These are phyloP conservation scores for Ormyrus thymus DNA, from an alignment of 2,888 invertebrate genomes.

Conservation along the genomic window DNA sequence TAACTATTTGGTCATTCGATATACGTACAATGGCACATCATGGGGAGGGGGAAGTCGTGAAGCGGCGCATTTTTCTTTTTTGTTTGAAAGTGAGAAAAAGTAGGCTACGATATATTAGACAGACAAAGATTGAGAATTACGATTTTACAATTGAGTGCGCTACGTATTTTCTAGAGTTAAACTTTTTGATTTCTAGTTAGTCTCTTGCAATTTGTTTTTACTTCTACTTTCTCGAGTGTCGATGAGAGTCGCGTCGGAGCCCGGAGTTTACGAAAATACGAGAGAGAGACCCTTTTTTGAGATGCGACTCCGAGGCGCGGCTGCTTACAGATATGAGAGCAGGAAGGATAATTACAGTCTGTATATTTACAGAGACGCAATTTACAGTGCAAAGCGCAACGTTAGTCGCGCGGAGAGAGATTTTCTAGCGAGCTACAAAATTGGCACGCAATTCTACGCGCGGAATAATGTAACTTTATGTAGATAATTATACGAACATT, in stretches of 20 bases:
- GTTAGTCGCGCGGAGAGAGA: too few species aligned
- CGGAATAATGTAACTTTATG: too few species aligned
- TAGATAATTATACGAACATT: too few species aligned
- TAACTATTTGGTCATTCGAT: slow-evolving; percentile 58
- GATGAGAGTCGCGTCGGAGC: neutral
- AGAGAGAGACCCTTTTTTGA: neutral
- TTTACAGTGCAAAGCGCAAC: too few species aligned
- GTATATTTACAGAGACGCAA: too few species aligned
- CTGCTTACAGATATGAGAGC: too few species aligned
- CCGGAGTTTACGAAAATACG: too few species aligned
- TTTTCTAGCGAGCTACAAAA: too few species aligned
- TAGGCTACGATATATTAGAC: neutral
- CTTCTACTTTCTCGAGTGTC: slow-evolving; percentile 17
- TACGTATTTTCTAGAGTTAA: slow-evolving; percentile 1
- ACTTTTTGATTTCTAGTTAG: slow-evolving; percentile 24
- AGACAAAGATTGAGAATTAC: slow-evolving; percentile 40
- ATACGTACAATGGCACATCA: slow-evolving; percentile 57
- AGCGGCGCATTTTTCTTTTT: slow-evolving; percentile 19
- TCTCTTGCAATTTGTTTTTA: slow-evolving; percentile 4
- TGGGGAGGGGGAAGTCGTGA: slow-evolving; percentile 21
- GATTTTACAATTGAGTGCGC: slow-evolving; percentile 25
- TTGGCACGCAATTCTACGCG: too few species aligned
- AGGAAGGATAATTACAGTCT: too few species aligned
- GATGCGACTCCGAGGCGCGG: too few species aligned
- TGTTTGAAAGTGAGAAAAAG: slow-evolving; percentile 27